phyloP scores from a whole-genome alignment of 2,888 invertebrate species.

The Halocaridina rubra region DNA sequence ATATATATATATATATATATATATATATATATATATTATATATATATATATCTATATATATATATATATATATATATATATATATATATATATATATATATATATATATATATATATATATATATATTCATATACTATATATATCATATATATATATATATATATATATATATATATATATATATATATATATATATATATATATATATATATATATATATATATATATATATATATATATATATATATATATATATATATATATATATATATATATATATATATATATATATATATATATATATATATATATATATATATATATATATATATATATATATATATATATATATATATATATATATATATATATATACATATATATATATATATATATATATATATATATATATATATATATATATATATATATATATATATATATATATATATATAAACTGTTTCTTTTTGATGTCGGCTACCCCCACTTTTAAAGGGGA shows the following conservation, averaged over 20 bases:
- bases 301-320: conserved; percentile 8
- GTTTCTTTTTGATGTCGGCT: no score
- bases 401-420: conserved; percentile 2
- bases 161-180: conserved; percentile 5
- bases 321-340: conserved; percentile 8
- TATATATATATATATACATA: conserved; percentile 5
- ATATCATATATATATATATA: conserved; percentile 8
- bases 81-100: conserved; percentile 8
- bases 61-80: neutral
- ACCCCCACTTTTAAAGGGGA: no score
- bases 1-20: neutral
- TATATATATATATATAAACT: conserved; percentile 13
- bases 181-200: conserved; percentile 1
- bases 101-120: neutral
- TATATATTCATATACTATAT: neutral
- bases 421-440: conserved; percentile 13
- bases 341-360: conserved; percentile 1
- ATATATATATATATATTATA: neutral
- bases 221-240: conserved; percentile 8
- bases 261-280: conserved; percentile 5
- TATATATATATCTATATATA: neutral
- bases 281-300: conserved; percentile 1
- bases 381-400: conserved; percentile 8
- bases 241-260: conserved; percentile 8
- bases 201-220: conserved; percentile 8